Percentiles rank a stretch among this genome's conserved stretches.
Evolutionary conservation across 2,888 invertebrate species (phyloP).

Genomic region (Nymphalis urticae): DNA sequence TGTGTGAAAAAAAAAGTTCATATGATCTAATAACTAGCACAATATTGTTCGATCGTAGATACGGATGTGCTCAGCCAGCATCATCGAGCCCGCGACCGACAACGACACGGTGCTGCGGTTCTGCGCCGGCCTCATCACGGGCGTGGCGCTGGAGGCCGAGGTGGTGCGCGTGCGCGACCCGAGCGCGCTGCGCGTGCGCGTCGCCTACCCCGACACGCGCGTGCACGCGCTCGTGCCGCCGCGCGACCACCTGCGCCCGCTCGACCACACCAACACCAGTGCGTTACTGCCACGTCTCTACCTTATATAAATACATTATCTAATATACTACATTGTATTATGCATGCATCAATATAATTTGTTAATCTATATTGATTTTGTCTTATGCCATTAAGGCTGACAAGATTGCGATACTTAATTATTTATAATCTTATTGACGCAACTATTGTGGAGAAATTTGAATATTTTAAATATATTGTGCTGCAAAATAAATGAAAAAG

Average conservation of each 20-base stretch:
- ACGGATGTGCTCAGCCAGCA: slow-evolving; percentile 89
- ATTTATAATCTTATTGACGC: too few relatives aligned
- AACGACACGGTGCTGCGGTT: slow-evolving; percentile 91
- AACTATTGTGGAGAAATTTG: too few relatives aligned
- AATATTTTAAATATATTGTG: too few relatives aligned
- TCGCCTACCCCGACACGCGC: slow-evolving; percentile 95
- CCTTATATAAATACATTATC: too few relatives aligned
- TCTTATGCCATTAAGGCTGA: too few relatives aligned
- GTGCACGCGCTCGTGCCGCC: slow-evolving; percentile 91
- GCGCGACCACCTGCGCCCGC: slow-evolving; percentile 87
- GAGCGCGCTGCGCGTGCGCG: slow-evolving; percentile 88
- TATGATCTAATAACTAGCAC: too few relatives aligned
- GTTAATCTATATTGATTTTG: too few relatives aligned
- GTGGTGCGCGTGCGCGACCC: slow-evolving; percentile 89
- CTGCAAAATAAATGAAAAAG: too few relatives aligned
- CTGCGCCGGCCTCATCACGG: slow-evolving; percentile 94
- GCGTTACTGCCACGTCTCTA: slow-evolving; percentile 31
- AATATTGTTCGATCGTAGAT: slow-evolving; percentile 71
- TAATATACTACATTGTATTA: too few relatives aligned
- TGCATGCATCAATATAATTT: too few relatives aligned
- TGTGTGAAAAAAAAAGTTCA: too few relatives aligned
- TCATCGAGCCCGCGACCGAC: slow-evolving; percentile 92
- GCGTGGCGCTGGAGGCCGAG: slow-evolving; percentile 93
- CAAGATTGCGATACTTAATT: too few relatives aligned
- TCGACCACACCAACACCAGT: slow-evolving; percentile 81